Conservation (phyloP, 1,140 invertebrate genomes). For the Medauroidea extradentata region DNA sequence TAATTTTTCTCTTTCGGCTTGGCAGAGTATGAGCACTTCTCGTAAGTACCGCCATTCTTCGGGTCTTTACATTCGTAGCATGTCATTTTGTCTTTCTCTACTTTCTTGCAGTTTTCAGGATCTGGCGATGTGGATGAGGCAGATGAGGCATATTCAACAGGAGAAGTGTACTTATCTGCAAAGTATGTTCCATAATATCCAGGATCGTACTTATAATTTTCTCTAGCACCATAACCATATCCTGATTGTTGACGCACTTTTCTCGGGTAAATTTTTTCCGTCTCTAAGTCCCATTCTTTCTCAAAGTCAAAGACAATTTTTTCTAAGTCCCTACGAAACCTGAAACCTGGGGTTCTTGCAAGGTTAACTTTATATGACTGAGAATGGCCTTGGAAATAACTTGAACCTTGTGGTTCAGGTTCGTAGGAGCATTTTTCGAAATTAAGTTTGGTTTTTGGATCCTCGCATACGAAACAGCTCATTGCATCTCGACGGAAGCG, state of each 20-base stretch:
- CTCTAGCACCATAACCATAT: neutral
- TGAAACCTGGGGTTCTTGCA: neutral
- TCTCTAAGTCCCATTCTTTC: too few species aligned
- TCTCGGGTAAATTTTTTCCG: too few species aligned
- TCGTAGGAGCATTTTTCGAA: conserved; percentile 67
- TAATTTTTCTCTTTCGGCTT: conserved; percentile 36
- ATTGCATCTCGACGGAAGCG: conserved; percentile 45
- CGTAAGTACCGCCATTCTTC: conserved; percentile 43
- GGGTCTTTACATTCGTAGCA: conserved; percentile 51
- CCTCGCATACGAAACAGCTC: conserved; percentile 61
- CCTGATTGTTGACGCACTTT: neutral
- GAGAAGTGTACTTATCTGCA: neutral
- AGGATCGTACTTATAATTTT: neutral
- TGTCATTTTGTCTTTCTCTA: conserved; percentile 31
- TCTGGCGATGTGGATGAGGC: neutral
- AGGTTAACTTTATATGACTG: neutral
- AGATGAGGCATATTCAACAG: neutral
- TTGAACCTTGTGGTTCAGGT: conserved; percentile 50
- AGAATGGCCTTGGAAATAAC: conserved; percentile 10
- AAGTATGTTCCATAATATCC: conserved; percentile 1
- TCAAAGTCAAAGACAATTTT: neutral
- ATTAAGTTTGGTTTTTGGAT: conserved; percentile 61
- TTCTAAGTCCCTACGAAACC: neutral
- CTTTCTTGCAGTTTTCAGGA: conserved; percentile 7
- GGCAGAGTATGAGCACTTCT: conserved; percentile 46